Percentiles rank a stretch among this genome's conserved stretches.
Evolutionary conservation across 1,140 invertebrate genomes (phyloP).

Genomic region (Drosophila kohkoa): DNA sequence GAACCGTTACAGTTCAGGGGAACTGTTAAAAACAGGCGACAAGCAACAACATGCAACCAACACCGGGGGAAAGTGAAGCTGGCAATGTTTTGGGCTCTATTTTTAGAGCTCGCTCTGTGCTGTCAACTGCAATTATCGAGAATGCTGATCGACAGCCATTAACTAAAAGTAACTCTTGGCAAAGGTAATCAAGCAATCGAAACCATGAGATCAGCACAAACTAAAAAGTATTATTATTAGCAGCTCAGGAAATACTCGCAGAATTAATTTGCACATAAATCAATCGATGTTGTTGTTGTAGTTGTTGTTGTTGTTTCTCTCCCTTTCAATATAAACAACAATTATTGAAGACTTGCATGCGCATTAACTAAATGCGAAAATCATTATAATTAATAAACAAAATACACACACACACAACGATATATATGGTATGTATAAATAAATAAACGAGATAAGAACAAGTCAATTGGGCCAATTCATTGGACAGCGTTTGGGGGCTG

Average conservation of each 20-base stretch:
- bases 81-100: constrained; percentile 24
- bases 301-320: not conserved
- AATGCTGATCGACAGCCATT: constrained; percentile 24
- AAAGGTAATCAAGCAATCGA: not conserved
- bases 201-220: constrained; percentile 36
- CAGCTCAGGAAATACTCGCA: constrained; percentile 28
- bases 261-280: constrained; percentile 50
- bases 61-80: constrained; percentile 36
- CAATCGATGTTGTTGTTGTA: constrained; percentile 6
- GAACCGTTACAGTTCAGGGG: constrained; percentile 60
- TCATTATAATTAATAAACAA: constrained; percentile 27
- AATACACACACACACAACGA: not conserved
- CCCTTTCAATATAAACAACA: not conserved
- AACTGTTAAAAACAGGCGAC: constrained; percentile 38
- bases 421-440: not conserved
- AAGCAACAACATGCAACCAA: not conserved
- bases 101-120: constrained; percentile 31
- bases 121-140: constrained; percentile 31
- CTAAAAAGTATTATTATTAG: constrained; percentile 14
- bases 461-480: constrained; percentile 36
- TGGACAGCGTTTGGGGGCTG: constrained; percentile 5
- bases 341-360: constrained; percentile 21
- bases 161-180: constrained; percentile 19
- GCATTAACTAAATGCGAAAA: constrained; percentile 18
- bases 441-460: not conserved